A percentile compares a stretch with the other conserved stretches of the same genome.
Evolutionary conservation across 2,797 vertebrate genomes (phyloP).

Genomic region (Borostomias antarcticus): DNA sequence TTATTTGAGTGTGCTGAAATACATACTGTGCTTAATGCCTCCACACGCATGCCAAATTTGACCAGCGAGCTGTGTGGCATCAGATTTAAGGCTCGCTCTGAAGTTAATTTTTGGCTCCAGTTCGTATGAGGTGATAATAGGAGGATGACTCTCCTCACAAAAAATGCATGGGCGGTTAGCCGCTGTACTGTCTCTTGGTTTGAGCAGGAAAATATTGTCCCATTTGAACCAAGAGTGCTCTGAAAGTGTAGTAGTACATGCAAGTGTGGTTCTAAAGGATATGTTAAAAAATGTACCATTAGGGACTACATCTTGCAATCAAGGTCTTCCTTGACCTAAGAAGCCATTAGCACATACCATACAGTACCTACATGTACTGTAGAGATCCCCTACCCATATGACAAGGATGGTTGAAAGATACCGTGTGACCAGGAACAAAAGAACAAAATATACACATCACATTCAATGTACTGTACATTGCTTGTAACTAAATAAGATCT

Average conservation of each 20-base stretch:
- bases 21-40: constrained; percentile 60
- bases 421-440: too few relatives aligned
- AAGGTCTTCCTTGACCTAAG: too few relatives aligned
- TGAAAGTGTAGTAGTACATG: too few relatives aligned
- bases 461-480: too few relatives aligned
- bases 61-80: constrained; percentile 53
- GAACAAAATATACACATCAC: too few relatives aligned
- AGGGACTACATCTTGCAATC: too few relatives aligned
- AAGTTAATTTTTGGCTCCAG: constrained; percentile 64
- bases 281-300: too few relatives aligned
- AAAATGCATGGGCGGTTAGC: constrained; percentile 65
- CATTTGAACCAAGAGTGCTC: constrained; percentile 29
- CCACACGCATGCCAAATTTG: constrained; percentile 59
- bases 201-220: constrained; percentile 49
- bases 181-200: constrained; percentile 60
- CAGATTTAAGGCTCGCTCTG: constrained; percentile 57
- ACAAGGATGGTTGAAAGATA: too few relatives aligned
- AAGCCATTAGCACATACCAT: too few relatives aligned
- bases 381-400: too few relatives aligned
- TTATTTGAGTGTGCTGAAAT: constrained; percentile 74
- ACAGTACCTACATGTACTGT: too few relatives aligned
- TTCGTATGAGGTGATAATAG: constrained; percentile 82
- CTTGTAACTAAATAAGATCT: too few relatives aligned
- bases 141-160: constrained; percentile 64
- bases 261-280: background rate